These are phyloP conservation scores for Orthosia incerta DNA, from an alignment of 2,888 invertebrate species.

Conservation along the genomic window DNA sequence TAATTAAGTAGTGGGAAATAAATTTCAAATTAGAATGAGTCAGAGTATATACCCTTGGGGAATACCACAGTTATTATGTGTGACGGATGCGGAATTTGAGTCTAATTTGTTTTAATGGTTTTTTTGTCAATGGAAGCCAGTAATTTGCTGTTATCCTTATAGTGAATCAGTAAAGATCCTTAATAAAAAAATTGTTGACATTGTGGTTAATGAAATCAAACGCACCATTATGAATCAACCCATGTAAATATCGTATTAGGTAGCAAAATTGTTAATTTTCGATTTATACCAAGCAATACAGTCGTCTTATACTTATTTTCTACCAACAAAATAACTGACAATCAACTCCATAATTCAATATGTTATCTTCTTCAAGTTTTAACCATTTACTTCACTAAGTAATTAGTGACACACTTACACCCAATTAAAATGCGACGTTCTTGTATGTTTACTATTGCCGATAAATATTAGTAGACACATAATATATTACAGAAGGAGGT, in stretches of 20 bases:
- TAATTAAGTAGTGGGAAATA: background rate
- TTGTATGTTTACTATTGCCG: background rate
- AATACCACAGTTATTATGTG: slow-evolving; percentile 4
- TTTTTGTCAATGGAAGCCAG: background rate
- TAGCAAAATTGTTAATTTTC: background rate
- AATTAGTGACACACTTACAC: slow-evolving; percentile 12
- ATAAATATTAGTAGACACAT: background rate
- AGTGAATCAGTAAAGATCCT: background rate
- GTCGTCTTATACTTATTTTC: background rate
- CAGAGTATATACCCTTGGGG: background rate
- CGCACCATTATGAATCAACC: background rate
- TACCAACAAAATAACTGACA: background rate
- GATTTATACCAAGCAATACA: background rate
- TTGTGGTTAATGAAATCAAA: background rate
- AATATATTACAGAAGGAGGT: background rate
- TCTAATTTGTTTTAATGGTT: too few species aligned
- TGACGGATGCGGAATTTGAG: background rate
- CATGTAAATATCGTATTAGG: background rate
- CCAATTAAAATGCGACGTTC: background rate
- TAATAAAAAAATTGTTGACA: background rate
- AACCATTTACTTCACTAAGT: background rate
- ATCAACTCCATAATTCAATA: background rate
- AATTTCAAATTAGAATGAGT: background rate
- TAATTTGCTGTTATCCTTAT: background rate
- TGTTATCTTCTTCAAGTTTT: background rate